Conservation (phyloP, 2,888 invertebrate genomes). For the Malacosoma neustria region DNA sequence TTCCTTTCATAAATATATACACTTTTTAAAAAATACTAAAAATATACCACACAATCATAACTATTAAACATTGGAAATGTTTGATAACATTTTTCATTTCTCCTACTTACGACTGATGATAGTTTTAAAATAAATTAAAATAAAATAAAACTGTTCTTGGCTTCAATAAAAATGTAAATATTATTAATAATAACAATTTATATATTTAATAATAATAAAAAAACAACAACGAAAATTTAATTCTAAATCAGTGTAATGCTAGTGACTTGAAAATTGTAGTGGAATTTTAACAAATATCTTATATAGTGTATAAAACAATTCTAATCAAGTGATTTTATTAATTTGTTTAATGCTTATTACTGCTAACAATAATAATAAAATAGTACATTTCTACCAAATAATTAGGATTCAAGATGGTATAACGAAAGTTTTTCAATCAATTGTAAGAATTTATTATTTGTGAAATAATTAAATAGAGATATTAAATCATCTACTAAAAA, state of each 20-base stretch:
- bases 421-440: too few species aligned
- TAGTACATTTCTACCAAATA: too few species aligned
- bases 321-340: constrained; percentile 5
- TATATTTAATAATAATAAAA: constrained; percentile 34
- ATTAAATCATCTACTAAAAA: background rate
- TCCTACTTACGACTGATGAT: constrained; percentile 63
- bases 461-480: background rate
- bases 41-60: too few species aligned
- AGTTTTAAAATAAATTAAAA: constrained; percentile 33
- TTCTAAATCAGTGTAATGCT: constrained; percentile 61
- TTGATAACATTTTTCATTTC: too few species aligned
- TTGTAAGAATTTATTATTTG: too few species aligned
- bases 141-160: constrained; percentile 15
- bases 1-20: too few species aligned
- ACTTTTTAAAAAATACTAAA: too few species aligned
- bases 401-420: constrained; percentile 4
- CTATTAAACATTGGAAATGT: too few species aligned
- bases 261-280: constrained; percentile 32
- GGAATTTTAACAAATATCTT: constrained; percentile 13
- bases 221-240: constrained; percentile 69
- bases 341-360: too few species aligned
- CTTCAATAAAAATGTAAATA: background rate
- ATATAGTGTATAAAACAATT: background rate
- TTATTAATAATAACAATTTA: constrained; percentile 17
- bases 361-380: too few species aligned